Base-by-base conservation (phyloP, 2,797 vertebrate species). In the Micropoecilia bifurca region DNA sequence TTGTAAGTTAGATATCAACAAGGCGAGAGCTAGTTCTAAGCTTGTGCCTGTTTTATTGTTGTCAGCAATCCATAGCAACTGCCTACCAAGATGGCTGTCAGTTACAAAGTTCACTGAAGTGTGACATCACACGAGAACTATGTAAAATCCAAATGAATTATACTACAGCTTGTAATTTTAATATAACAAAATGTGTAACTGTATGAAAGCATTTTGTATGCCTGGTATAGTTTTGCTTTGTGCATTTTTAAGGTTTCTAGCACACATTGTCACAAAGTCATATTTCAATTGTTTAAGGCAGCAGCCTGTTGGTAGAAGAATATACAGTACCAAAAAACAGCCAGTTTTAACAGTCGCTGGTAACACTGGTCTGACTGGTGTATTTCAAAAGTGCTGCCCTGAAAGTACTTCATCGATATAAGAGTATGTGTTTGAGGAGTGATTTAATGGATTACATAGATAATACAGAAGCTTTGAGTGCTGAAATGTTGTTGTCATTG, bases 381-480 rank as follows among this genome's bases (percentile, higher is more conserved):
- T 86, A 74, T 81, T 82, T 47, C 55, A 48, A 20, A 36, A 71
- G 48, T 18, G 9, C 30, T 2, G 10, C 69, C 71, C 43, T 10
- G 3, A 59, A 69, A 73, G 33, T 72, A 14, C 53, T 12, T 28
- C 61, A 45, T 10, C 74, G 25, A 78, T 90, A 53, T 76, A 73
- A 85, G 75, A 46, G 33, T 78, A 74, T 63, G 33, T 55, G 41
- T 72, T 66, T 76, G 59, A 76, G 45, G 50, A 28, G 25, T n/a
- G 71, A 76, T 66, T 83, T 39, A 22, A 74, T 73, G 80, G 61
- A 69, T 74, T 74, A 33, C 46, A 79, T 41, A 50, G 7, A 28
- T 72, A 83, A 88, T 41, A 81, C 76, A 87, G 68, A 74, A 74
- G 74, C 41, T 83, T 90, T 59, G 89, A 91, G 83, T 84, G 80